Conservation (phyloP, 2,113 vertebrate genomes). For the Urocitellus parryii region DNA sequence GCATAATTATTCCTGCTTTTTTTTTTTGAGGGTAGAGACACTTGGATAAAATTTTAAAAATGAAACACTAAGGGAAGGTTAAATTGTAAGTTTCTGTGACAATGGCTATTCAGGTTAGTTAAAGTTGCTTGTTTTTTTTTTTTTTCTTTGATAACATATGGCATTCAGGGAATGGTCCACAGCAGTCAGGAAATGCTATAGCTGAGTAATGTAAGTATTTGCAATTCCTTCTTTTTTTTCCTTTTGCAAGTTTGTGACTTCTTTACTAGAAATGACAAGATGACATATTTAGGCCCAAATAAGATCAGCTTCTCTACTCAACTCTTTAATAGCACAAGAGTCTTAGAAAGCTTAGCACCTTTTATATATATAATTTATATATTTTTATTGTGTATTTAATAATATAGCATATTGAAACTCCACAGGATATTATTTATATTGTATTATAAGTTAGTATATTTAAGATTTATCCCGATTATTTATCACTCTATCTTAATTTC, state of each 20-base stretch:
- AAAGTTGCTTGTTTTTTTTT: neutral
- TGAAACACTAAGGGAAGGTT: neutral
- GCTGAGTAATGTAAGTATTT: neutral
- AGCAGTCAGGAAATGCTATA: neutral
- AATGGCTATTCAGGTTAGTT: neutral
- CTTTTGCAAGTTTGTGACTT: neutral
- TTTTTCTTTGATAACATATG: neutral
- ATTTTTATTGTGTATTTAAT: neutral
- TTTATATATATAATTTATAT: neutral
- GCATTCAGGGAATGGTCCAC: neutral
- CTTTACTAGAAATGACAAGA: neutral
- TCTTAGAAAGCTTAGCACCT: neutral
- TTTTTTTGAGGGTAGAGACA: neutral
- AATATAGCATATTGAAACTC: neutral
- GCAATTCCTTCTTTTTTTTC: neutral
- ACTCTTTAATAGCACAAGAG: neutral
- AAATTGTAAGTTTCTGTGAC: neutral
- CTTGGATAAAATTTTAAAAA: neutral
- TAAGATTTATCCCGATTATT: neutral
- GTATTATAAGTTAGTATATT: neutral
- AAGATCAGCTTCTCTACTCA: neutral
- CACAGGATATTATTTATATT: neutral
- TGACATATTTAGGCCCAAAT: neutral
- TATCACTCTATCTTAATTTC: neutral
- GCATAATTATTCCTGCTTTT: neutral